Conservation (phyloP, 2,797 vertebrate genomes). For the Scarus forsteni region DNA sequence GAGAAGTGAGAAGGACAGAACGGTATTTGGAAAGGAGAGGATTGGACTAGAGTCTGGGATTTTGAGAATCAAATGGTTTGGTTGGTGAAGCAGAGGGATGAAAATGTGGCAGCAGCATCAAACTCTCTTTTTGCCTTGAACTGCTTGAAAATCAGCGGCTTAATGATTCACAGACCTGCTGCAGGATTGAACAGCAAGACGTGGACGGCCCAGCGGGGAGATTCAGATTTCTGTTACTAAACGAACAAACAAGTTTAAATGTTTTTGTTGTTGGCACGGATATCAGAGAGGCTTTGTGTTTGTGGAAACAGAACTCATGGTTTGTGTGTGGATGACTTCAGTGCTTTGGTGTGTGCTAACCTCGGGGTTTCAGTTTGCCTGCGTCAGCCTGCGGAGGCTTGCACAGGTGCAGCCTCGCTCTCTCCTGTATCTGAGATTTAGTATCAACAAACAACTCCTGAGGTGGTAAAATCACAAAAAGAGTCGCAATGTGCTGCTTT, state of each 20-base stretch:
- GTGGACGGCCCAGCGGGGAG: background rate
- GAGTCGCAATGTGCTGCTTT: background rate
- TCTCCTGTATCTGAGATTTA: background rate
- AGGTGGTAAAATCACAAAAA: background rate
- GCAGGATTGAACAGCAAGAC: background rate
- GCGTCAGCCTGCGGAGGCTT: background rate
- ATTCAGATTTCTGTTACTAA: background rate
- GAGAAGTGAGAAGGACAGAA: slow-evolving; percentile 12
- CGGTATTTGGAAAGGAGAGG: slow-evolving; percentile 30
- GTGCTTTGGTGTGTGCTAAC: background rate
- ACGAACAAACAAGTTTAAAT: background rate
- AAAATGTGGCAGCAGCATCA: slow-evolving; percentile 28
- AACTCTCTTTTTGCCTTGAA: slow-evolving; percentile 1
- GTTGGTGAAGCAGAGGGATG: background rate
- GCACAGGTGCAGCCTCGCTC: background rate
- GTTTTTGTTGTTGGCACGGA: background rate
- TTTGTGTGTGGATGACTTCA: background rate
- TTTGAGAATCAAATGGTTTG: slow-evolving; percentile 34
- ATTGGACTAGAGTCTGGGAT: slow-evolving; percentile 20
- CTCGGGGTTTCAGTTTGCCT: background rate
- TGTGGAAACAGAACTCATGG: background rate
- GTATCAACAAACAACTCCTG: background rate
- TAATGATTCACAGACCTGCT: background rate
- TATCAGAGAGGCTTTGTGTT: background rate
- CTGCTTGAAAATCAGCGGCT: background rate